These are phyloP conservation scores for Drosophila nigrodunni DNA, from an alignment of 1,140 invertebrate species.

Conservation along the genomic window DNA sequence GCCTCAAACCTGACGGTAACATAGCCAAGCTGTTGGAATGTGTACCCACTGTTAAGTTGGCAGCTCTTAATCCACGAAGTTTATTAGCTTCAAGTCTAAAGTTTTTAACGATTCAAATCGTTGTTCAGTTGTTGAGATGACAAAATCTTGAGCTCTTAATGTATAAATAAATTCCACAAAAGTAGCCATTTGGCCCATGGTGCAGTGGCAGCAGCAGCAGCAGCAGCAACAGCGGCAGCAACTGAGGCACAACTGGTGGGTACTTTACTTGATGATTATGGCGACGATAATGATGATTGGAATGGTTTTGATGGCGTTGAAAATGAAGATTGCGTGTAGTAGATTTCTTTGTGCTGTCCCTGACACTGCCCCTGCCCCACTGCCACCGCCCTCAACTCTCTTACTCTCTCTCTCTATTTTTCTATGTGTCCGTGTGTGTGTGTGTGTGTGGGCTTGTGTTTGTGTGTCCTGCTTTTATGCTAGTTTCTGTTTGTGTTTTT, in stretches of 20 bases:
- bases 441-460: conserved; percentile 11
- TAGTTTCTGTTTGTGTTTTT: conserved; percentile 18
- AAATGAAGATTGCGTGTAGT: conserved; percentile 85
- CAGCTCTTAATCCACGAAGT: no score
- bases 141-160: no score
- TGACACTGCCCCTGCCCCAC: conserved; percentile 16
- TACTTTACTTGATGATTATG: conserved; percentile 85
- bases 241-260: conserved; percentile 76
- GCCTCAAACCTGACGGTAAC: no score
- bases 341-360: conserved; percentile 69
- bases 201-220: background rate
- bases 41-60: no score
- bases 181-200: no score
- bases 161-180: no score
- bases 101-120: no score
- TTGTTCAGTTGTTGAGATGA: no score
- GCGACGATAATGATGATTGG: conserved; percentile 85
- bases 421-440: background rate
- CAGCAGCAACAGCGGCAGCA: conserved; percentile 18
- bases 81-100: no score
- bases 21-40: no score
- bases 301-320: conserved; percentile 85
- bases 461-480: conserved; percentile 38
- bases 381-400: background rate
- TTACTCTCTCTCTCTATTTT: background rate